Evolutionary conservation across 2,113 vertebrate genomes (phyloP), one percentile per base, ranked within the genome.

Genomic region (Halichoeres trimaculatus): DNA sequence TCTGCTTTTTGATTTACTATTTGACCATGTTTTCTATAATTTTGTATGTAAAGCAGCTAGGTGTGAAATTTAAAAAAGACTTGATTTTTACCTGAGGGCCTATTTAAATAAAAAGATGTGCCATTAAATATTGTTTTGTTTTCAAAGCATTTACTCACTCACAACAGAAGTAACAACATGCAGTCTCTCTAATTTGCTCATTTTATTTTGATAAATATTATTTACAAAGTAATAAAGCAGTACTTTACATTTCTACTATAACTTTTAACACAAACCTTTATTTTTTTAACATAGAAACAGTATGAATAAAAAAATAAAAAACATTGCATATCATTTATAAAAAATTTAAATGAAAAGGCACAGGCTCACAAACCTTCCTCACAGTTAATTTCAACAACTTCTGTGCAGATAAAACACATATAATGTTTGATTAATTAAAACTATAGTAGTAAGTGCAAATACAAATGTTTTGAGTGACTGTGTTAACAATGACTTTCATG

Each of bases 171-270:
- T 35, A 26, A 3, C 1, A 14, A 54, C 30, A 30, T 14, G 23
- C 14, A 13, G 13, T 8, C 12, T 3, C 26, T 26, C 34, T 10
- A n/a, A 10, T 48, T 47, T 16, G 26, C 26, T 51, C 53, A 7
- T 57, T 89, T 85, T 85, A 90, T 74, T 84, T 47, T 71, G 56
- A 68, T n/a, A 73, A 73, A 76, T 60, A 35, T 70, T 69, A 20
- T 67, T 52, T 83, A 85, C 43, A 90, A 87, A 89, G 83, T 76
- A 72, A 50, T n/a, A 38, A 57, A 16, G 54, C 22, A 81, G 34
- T 57, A 51, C 57, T 50, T 30, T 30, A 30, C 30, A 30, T 30
- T 30, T 30, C 30, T 30, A 6, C 3, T 72, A 58, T 17, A 38
- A 57, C 16, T 53, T 10, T 68, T 70, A 66, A 78, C 62, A 86